Percentiles rank a stretch among this genome's conserved stretches.
Evolutionary conservation across 64 coral and sea anemone genomes (phyloP).

Genomic region (Montipora sp.): DNA sequence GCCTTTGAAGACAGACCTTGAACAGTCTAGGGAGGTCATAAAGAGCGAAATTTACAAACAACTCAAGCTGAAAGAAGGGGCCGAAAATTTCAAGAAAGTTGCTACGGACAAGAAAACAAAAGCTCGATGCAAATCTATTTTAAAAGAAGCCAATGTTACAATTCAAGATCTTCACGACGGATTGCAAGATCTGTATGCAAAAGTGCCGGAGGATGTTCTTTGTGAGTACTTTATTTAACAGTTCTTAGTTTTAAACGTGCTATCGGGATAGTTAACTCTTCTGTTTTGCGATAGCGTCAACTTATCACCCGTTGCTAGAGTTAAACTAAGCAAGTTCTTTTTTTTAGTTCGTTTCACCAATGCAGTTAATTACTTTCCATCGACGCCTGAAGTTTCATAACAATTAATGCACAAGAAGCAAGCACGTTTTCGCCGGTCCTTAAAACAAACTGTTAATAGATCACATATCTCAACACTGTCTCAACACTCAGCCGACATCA

Average conservation of each 20-base stretch:
- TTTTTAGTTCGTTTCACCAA: too few relatives aligned
- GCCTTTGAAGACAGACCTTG: conserved; percentile 82
- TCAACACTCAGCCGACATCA: too few relatives aligned
- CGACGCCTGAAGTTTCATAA: too few relatives aligned
- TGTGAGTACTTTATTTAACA: conserved; percentile 62
- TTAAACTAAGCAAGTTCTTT: neutral
- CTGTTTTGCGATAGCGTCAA: neutral
- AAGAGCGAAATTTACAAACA: conserved; percentile 95
- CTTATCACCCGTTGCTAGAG: too few relatives aligned
- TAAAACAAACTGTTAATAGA: too few relatives aligned
- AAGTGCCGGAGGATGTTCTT: conserved; percentile 68
- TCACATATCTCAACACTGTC: too few relatives aligned
- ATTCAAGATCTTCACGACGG: conserved; percentile 94
- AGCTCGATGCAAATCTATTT: conserved; percentile 90
- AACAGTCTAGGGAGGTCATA: conserved; percentile 87
- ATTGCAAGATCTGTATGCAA: conserved; percentile 87
- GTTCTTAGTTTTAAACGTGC: conserved; percentile 1
- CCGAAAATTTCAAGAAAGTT: conserved; percentile 97
- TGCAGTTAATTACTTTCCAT: too few relatives aligned
- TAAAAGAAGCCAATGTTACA: conserved; percentile 92
- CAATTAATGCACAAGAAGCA: too few relatives aligned
- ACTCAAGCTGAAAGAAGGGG: conserved; percentile 97
- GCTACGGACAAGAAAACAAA: conserved; percentile 94
- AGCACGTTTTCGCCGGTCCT: too few relatives aligned
- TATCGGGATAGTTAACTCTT: neutral